phyloP scores from a whole-genome alignment of 2,113 vertebrate species.

The Phaetusa simplex region DNA sequence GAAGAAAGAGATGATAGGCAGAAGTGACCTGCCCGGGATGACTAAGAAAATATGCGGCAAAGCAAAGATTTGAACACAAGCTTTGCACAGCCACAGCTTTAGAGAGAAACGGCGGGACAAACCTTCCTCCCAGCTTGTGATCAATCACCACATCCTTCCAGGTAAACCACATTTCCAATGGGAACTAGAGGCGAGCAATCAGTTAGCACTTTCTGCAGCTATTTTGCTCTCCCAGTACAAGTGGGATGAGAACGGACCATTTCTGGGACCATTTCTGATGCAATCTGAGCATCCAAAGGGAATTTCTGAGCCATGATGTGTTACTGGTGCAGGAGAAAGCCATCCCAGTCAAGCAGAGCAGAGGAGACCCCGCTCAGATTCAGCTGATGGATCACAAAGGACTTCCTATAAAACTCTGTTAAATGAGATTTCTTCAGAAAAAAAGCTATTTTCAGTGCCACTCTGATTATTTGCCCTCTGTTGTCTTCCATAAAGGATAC shows the following conservation, averaged over 20 bases:
- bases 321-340: background rate
- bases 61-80: background rate
- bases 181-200: background rate
- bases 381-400: background rate
- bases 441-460: constrained; percentile 5
- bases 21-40: background rate
- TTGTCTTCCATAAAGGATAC: constrained; percentile 44
- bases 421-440: background rate
- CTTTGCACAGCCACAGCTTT: background rate
- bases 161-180: background rate
- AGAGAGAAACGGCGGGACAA: background rate
- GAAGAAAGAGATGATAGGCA: constrained; percentile 26
- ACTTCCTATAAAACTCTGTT: background rate
- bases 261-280: background rate
- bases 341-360: background rate
- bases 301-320: background rate
- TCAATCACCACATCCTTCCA: background rate
- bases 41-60: background rate
- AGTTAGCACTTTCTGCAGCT: rapidly evolving
- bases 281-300: background rate
- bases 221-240: background rate
- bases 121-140: background rate
- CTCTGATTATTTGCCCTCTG: background rate
- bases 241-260: rapidly evolving
- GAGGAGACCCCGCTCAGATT: background rate